These are phyloP conservation scores for Marasmarcha lunaedactyla DNA, from an alignment of 2,888 invertebrate species.

Conservation along the genomic window DNA sequence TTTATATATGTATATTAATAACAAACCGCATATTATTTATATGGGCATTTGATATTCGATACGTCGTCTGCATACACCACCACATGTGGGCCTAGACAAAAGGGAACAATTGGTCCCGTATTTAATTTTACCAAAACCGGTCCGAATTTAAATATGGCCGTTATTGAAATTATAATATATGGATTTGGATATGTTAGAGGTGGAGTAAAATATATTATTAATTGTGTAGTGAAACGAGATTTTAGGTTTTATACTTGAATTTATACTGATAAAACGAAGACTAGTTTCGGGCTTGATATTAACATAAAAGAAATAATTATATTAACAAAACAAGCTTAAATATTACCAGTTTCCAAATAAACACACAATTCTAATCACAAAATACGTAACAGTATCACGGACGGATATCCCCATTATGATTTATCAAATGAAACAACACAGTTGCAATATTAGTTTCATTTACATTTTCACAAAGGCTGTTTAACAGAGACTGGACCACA, in stretches of 20 bases:
- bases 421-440: neutral
- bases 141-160: conserved; percentile 62
- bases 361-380: neutral
- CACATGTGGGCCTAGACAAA: conserved; percentile 65
- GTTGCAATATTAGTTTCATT: conserved; percentile 26
- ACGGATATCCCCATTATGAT: neutral
- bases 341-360: too few relatives aligned
- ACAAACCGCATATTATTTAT: too few relatives aligned
- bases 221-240: conserved; percentile 9
- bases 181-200: conserved; percentile 36
- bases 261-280: too few relatives aligned
- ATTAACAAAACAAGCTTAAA: too few relatives aligned
- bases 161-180: conserved; percentile 56
- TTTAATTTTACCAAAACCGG: conserved; percentile 64
- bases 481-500: neutral
- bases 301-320: too few relatives aligned
- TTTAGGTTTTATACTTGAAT: too few relatives aligned
- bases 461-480: conserved; percentile 38
- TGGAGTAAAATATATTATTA: conserved; percentile 32
- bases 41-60: conserved; percentile 34
- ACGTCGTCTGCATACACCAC: conserved; percentile 63
- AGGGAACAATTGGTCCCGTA: conserved; percentile 53
- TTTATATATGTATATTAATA: too few relatives aligned
- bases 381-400: neutral
- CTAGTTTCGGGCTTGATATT: too few relatives aligned